phyloP scores from a whole-genome alignment of 2,797 vertebrate species.

The Atherinosoma microstoma region DNA sequence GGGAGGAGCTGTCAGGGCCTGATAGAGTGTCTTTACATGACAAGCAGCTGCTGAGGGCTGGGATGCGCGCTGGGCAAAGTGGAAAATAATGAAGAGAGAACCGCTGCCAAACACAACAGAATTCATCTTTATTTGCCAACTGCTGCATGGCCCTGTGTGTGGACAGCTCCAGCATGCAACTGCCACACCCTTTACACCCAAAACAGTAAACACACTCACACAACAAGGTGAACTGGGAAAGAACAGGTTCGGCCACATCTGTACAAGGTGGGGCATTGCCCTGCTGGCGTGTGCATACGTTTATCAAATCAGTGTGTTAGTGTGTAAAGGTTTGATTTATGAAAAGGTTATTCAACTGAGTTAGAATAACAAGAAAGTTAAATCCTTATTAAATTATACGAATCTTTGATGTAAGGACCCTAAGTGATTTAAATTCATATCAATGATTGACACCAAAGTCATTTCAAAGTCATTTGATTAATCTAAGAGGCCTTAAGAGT shows the following conservation, averaged over 20 bases:
- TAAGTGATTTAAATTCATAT: constrained; percentile 8
- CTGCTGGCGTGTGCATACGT: constrained; percentile 22
- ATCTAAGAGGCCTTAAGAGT: constrained; percentile 29
- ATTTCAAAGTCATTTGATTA: constrained; percentile 47
- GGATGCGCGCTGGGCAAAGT: constrained; percentile 89
- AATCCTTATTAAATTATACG: neutral
- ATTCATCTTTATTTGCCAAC: constrained; percentile 96
- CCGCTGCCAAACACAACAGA: constrained; percentile 88
- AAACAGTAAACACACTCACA: constrained; percentile 45
- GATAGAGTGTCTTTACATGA: constrained; percentile 96
- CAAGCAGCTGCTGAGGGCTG: constrained; percentile 95
- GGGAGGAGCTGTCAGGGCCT: constrained; percentile 92
- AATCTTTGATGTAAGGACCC: neutral
- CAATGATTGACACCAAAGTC: constrained; percentile 19
- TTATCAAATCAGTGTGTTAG: constrained; percentile 7
- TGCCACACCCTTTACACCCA: constrained; percentile 71
- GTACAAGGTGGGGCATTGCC: constrained; percentile 23
- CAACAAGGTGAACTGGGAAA: constrained; percentile 25
- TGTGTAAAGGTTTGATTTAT: neutral
- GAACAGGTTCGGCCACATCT: constrained; percentile 60
- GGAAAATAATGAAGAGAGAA: constrained; percentile 92
- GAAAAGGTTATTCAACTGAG: neutral
- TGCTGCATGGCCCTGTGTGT: constrained; percentile 84
- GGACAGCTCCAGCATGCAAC: constrained; percentile 74
- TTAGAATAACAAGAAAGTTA: neutral